Evolutionary conservation across 35 echinoderm and acorn worm genomes (phyloP), one percentile per base, ranked within the genome.

Genomic region (Ophiothrix spiculata): DNA sequence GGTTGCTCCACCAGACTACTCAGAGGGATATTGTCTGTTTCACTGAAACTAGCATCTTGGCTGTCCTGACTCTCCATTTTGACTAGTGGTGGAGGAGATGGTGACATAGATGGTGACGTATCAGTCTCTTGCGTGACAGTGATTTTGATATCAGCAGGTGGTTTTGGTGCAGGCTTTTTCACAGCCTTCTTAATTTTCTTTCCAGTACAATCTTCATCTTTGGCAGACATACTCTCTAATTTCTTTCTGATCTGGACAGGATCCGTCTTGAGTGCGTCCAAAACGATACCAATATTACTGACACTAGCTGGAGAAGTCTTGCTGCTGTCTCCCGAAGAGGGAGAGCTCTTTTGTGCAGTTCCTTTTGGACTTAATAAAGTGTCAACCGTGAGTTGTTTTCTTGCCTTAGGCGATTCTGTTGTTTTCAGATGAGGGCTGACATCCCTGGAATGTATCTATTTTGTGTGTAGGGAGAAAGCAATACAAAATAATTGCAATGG

Each of bases 261-360:
- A 40, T 97, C 94, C 1, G 94, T 97, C 60, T 92, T 97, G 40
- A 97, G 79, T 4, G 94, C 94, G 38, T 92, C 94, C 21, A 97
- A 63, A 29, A 97, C 94, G 37, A 79, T 97, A 19, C 91, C 94
- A 36, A 97, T 87, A 31, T 91, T 91, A 17, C 35, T 83, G 33
- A 76, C 73, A 8, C 81, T 35, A 37, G 54, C 35, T 32, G 49
- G 54, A 49, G 34, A 1, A 37, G 80, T 37, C 29, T 60, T 54
- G 46, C 69, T 45, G 39, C 42, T 60, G 81, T n/a, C 3, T 25
- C 29, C 60, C 29, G 6, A 6, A 15, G 60, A n/a, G n/a, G n/a
- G n/a, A n/a, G n/a, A n/a, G n/a, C n/a, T n/a, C n/a, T n/a, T n/a
- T n/a, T n/a, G n/a, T n/a, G n/a, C n/a, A n/a, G n/a, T n/a, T n/a